A percentile compares a stretch with the other conserved stretches of the same genome.
Evolutionary conservation across 2,797 vertebrate genomes (phyloP).

Genomic region (Agapornis canus): DNA sequence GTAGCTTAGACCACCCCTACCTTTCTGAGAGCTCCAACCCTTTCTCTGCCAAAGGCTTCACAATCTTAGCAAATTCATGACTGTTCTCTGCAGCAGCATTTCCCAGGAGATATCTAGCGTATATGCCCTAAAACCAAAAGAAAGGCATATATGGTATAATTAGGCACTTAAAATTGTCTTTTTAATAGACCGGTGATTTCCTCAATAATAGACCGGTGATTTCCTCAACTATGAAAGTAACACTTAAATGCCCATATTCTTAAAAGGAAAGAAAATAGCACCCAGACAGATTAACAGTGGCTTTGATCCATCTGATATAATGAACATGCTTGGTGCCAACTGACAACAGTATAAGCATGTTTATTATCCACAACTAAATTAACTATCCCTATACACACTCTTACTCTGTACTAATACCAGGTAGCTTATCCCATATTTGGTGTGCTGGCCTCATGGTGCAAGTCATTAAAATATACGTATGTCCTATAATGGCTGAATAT

Average conservation of each 20-base stretch:
- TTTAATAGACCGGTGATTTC: background rate
- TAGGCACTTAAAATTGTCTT: background rate
- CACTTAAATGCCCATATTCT: background rate
- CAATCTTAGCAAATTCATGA: conserved; percentile 77
- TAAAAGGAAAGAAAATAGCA: background rate
- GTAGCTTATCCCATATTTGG: background rate
- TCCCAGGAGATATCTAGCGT: conserved; percentile 86
- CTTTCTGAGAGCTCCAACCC: conserved; percentile 84
- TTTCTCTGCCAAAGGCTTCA: conserved; percentile 86
- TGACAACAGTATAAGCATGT: background rate
- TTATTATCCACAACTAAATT: background rate
- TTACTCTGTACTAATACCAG: background rate
- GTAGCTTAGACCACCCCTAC: conserved; percentile 64
- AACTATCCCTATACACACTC: background rate
- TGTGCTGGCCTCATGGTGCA: background rate
- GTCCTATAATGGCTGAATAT: background rate
- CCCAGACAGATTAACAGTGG: background rate
- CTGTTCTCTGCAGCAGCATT: conserved; percentile 89
- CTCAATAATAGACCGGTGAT: background rate
- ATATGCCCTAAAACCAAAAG: conserved; percentile 83
- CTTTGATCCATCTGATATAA: background rate
- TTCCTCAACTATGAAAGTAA: background rate
- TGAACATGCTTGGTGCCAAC: background rate
- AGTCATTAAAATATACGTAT: background rate
- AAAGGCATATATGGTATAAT: background rate